phyloP scores from a whole-genome alignment of 92 coral and sea anemone species.

The Parazoanthus atlanticus region DNA sequence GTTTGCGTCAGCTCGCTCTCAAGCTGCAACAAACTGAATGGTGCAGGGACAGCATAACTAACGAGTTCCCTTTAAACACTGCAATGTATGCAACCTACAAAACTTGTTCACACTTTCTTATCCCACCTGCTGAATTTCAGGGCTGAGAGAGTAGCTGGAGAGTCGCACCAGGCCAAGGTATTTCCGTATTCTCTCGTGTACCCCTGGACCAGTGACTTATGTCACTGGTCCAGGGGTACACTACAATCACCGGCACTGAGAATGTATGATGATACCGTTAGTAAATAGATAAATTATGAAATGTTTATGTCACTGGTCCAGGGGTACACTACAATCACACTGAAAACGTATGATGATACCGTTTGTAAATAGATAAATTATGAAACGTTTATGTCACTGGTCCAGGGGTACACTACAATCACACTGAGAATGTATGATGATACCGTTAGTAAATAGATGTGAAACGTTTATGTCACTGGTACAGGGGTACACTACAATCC shows the following conservation, averaged over 20 bases:
- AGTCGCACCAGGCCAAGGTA: constrained; percentile 79
- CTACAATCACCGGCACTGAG: too few relatives aligned
- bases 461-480: constrained; percentile 42
- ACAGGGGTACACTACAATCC: constrained; percentile 73
- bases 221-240: constrained; percentile 38
- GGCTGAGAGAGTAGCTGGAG: constrained; percentile 68
- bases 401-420: too few relatives aligned
- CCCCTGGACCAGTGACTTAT: constrained; percentile 44
- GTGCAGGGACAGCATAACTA: too few relatives aligned
- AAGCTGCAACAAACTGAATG: too few relatives aligned
- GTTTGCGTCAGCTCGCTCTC: too few relatives aligned
- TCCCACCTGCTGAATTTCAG: constrained; percentile 71
- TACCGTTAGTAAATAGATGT: too few relatives aligned
- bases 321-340: constrained; percentile 75
- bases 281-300: too few relatives aligned
- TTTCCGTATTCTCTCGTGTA: constrained; percentile 63
- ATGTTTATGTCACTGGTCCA: constrained; percentile 49
- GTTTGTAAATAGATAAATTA: not conserved
- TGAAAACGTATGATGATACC: not conserved
- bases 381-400: constrained; percentile 34
- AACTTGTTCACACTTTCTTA: not conserved
- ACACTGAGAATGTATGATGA: too few relatives aligned
- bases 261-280: too few relatives aligned
- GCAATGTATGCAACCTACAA: too few relatives aligned
- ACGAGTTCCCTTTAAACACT: too few relatives aligned